A percentile compares a stretch with the other conserved stretches of the same genome.
Evolutionary conservation across 2,888 invertebrate genomes (phyloP).

Genomic region (Eupithecia vulgata): DNA sequence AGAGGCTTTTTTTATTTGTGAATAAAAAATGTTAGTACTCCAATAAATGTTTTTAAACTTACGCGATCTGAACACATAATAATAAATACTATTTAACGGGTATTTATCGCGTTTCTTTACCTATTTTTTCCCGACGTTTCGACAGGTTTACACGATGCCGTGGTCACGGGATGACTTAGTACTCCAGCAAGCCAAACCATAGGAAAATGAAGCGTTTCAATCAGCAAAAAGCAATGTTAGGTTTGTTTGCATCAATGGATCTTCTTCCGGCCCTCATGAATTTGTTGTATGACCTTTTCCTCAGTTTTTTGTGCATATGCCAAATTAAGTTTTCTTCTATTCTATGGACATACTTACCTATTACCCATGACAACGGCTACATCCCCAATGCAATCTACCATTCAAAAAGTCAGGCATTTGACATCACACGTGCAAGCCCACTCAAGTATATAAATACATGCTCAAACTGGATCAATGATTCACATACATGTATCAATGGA

Average conservation of each 20-base stretch:
- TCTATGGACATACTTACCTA: neutral
- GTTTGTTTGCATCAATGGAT: neutral
- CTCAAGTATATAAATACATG: slow-evolving; percentile 28
- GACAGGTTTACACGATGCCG: too few relatives aligned
- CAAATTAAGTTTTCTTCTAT: too few relatives aligned
- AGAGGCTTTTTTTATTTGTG: neutral
- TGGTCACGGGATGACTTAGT: too few relatives aligned
- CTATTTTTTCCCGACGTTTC: too few relatives aligned
- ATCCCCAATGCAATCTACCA: neutral
- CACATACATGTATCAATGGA: slow-evolving; percentile 23
- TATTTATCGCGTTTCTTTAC: too few relatives aligned
- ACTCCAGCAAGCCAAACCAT: neutral
- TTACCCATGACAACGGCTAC: slow-evolving; percentile 7
- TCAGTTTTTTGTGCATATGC: too few relatives aligned
- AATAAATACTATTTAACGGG: too few relatives aligned
- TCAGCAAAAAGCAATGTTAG: neutral
- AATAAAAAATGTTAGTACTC: neutral
- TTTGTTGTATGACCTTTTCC: too few relatives aligned
- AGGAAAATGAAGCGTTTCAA: neutral
- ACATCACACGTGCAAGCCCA: slow-evolving; percentile 22
- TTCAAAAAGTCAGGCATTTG: neutral
- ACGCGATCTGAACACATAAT: too few relatives aligned
- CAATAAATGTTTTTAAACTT: too few relatives aligned
- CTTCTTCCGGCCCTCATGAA: too few relatives aligned
- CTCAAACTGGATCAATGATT: slow-evolving; percentile 20